A percentile compares a stretch with the other conserved stretches of the same genome.
Evolutionary conservation across 2,888 invertebrate genomes (phyloP).

Genomic region (Rhagonycha lutea): DNA sequence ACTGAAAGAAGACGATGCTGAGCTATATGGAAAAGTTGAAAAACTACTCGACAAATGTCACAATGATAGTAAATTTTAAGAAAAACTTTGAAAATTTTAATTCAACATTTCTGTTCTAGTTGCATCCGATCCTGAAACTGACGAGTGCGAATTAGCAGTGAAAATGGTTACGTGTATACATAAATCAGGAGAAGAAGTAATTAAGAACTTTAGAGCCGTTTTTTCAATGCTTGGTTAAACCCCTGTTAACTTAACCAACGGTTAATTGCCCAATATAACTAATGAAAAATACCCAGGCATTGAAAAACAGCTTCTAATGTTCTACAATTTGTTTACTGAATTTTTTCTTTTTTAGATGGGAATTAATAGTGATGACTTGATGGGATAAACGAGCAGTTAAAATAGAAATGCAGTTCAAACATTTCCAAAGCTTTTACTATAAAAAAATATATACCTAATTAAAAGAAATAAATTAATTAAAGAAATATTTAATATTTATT

Average conservation of each 20-base stretch:
- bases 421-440: background rate
- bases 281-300: no score
- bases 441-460: background rate
- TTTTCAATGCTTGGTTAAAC: no score
- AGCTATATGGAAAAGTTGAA: conserved; percentile 49
- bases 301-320: background rate
- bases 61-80: conserved; percentile 43
- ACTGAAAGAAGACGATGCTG: conserved; percentile 50
- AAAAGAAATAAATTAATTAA: background rate
- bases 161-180: conserved; percentile 1
- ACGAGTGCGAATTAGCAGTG: conserved; percentile 12
- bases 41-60: conserved; percentile 53
- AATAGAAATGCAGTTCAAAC: background rate
- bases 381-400: background rate
- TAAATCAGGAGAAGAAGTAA: conserved; percentile 5
- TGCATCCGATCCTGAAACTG: conserved; percentile 1
- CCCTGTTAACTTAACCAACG: no score
- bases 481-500: no score
- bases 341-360: conserved; percentile 5
- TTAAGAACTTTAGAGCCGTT: background rate
- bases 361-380: background rate
- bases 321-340: background rate
- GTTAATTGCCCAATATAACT: no score
- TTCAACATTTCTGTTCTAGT: conserved; percentile 2
- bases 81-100: background rate